Evolutionary conservation across 1,140 invertebrate species (phyloP).

Genomic region (Dendroctonus valens): DNA sequence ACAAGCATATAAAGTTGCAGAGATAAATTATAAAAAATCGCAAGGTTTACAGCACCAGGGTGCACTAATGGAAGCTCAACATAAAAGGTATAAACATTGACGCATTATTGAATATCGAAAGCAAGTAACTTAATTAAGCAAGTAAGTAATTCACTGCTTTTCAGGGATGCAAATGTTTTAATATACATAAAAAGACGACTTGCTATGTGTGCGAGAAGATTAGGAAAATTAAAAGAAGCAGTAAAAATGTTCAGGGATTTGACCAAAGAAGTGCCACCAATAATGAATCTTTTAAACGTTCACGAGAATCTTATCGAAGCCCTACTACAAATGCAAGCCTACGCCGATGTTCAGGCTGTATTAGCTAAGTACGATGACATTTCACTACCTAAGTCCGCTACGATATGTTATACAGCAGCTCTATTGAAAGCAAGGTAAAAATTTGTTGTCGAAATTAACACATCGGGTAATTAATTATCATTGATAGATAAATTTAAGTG

Average conservation of each 20-base stretch:
- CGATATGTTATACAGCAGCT: conserved; percentile 96
- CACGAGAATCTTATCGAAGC: conserved; percentile 98
- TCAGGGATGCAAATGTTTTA: conserved; percentile 88
- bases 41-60: conserved; percentile 74
- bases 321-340: conserved; percentile 92
- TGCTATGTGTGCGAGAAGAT: conserved; percentile 95
- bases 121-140: not conserved
- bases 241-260: conserved; percentile 97
- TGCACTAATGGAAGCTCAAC: conserved; percentile 72
- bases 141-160: conserved; percentile 13
- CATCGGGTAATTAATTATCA: no score
- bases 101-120: not conserved
- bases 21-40: conserved; percentile 80
- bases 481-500: no score
- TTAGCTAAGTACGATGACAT: conserved; percentile 97
- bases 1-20: conserved; percentile 84
- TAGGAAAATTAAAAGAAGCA: conserved; percentile 92
- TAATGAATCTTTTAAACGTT: conserved; percentile 93
- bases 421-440: conserved; percentile 80
- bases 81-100: conserved; percentile 55
- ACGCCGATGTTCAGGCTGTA: conserved; percentile 93
- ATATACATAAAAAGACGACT: conserved; percentile 92
- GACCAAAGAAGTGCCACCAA: conserved; percentile 95
- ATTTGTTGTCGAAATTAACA: no score
- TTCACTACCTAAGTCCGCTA: conserved; percentile 91